Base-by-base conservation (phyloP, 2,113 vertebrate species). In the Drymodes brunneopygia region DNA sequence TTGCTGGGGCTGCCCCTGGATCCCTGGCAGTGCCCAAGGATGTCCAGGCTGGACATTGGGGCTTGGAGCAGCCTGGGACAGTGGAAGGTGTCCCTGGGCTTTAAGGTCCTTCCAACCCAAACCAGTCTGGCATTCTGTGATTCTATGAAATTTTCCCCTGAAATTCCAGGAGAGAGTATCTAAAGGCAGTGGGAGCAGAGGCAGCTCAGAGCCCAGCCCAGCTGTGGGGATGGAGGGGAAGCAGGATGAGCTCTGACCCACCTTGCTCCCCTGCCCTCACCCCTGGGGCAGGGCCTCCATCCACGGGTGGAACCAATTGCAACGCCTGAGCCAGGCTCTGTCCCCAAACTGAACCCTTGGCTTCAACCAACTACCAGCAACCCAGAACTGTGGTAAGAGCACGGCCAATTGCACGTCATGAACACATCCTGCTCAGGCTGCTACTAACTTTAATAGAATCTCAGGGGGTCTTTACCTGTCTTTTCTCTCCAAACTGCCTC, bases 361-460 rank as follows among this genome's bases (percentile, higher is more conserved):
- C 29, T 36, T 23, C 7, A 3, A 10, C 23, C 47, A 45, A 20
- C 11, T 2, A 6, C 4, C 79, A 47, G 33, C 54, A 36, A 2
- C 35, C 22, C 7, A 25, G 20, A 54, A 1, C 54, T 9, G 15
- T 6, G 40, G 45, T 16, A 27, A 50, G 45, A 44, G 16, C 9
- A 3, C 0, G 0, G 36, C 48, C 15, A 5, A 17, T 5, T 6
- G 8, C 25, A 3, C 0, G 1, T 5, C 2, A 21, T 0, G 3
- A 35, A 22, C 23, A 1, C 1, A 22, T 5, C 21, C 21, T 7
- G 10, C 40, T 14, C 14, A 10, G 10, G 40, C 1, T 44, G 35
- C 48, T 5, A 19, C 7, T 2, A 0, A 11, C 11, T 16, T 23
- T 1, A 29, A 7, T 2, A 12, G 15, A 23, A 3, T 0, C 9